Evolutionary conservation across 2,888 invertebrate species (phyloP).

Genomic region (Pristionchus mayeri): DNA sequence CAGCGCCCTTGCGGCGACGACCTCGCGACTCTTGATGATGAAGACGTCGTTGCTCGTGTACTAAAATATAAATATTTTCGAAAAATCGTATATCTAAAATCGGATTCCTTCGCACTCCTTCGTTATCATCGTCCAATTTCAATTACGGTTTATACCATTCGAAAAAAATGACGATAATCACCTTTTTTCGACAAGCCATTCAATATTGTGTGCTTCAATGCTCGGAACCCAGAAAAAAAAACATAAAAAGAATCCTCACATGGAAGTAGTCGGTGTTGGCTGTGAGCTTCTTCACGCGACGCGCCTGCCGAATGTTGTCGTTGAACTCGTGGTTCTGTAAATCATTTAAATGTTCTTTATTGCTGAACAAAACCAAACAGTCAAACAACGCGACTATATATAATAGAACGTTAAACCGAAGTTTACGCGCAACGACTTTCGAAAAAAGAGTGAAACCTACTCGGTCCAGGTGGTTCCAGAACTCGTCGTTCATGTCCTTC

Average conservation of each 20-base stretch:
- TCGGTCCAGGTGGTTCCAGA: slow-evolving; percentile 16
- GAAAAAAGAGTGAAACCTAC: background rate
- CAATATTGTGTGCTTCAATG: too few relatives aligned
- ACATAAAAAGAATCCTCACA: background rate
- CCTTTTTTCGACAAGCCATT: too few relatives aligned
- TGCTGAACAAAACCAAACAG: too few relatives aligned
- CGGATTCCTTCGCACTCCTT: too few relatives aligned
- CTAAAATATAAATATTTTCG: slow-evolving; percentile 22
- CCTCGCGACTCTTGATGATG: slow-evolving; percentile 42
- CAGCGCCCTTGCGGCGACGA: slow-evolving; percentile 23
- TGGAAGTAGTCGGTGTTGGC: slow-evolving; percentile 38
- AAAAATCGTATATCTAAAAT: background rate
- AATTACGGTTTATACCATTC: too few relatives aligned
- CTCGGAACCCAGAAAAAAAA: too few relatives aligned
- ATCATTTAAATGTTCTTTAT: background rate
- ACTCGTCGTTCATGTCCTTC: slow-evolving; percentile 36
- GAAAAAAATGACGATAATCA: too few relatives aligned
- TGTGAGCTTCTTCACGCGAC: slow-evolving; percentile 6
- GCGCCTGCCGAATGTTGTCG: slow-evolving; percentile 37
- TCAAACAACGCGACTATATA: too few relatives aligned
- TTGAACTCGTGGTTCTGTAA: slow-evolving; percentile 42
- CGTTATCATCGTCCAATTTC: too few relatives aligned
- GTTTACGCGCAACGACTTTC: too few relatives aligned
- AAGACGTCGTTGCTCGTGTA: slow-evolving; percentile 49
- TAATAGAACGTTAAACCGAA: too few relatives aligned